Conservation (phyloP, 2,888 invertebrate genomes). For the Acanthococcus lagerstroemiae region DNA sequence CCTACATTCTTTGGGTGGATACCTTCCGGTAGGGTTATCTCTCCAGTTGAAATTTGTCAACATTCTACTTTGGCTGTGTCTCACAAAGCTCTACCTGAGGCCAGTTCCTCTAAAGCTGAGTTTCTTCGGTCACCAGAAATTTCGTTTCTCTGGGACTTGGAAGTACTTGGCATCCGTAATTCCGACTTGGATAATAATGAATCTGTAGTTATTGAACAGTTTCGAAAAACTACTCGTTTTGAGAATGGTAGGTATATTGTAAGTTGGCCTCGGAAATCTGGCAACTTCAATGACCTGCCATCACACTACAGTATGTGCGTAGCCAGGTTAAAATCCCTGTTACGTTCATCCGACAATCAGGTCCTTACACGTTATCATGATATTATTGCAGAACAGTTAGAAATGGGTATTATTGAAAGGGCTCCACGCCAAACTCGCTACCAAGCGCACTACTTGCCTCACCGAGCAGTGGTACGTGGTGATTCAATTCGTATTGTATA, state of each 20-base stretch:
- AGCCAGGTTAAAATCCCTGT: background rate
- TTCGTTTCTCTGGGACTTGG: too few relatives aligned
- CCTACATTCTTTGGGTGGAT: too few relatives aligned
- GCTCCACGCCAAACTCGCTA: constrained; percentile 6
- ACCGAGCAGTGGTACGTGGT: constrained; percentile 34
- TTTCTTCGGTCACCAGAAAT: too few relatives aligned
- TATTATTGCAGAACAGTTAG: background rate
- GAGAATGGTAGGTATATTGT: background rate
- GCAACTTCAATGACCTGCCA: background rate
- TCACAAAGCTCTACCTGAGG: too few relatives aligned
- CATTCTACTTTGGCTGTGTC: too few relatives aligned
- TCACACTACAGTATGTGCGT: background rate
- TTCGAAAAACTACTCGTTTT: background rate
- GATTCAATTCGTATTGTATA: constrained; percentile 36
- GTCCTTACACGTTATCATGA: background rate
- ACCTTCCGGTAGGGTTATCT: too few relatives aligned
- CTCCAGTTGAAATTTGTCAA: too few relatives aligned
- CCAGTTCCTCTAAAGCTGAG: too few relatives aligned
- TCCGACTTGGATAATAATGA: background rate
- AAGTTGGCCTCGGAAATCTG: background rate
- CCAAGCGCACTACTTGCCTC: constrained; percentile 35
- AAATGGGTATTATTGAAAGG: constrained; percentile 31
- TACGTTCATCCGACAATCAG: background rate
- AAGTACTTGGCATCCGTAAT: background rate
- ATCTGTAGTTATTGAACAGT: background rate